Base-by-base conservation (phyloP, 2,888 invertebrate genomes). In the Lithophane ornitopus region DNA sequence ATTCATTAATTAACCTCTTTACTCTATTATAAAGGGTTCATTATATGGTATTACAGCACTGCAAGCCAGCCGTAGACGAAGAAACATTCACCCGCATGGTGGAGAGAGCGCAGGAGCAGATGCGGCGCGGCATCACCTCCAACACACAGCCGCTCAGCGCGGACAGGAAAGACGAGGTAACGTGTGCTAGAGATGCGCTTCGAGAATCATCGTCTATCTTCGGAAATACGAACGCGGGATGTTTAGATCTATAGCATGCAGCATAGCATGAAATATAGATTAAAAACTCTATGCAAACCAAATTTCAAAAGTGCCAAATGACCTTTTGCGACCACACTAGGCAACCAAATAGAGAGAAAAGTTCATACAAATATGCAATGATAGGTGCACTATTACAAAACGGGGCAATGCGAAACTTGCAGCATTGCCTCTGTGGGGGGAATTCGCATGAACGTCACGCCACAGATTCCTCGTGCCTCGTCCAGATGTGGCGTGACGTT, bases 61-160 rank as follows among this genome's bases (percentile, higher is more conserved):
- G 99, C 93, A 98, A 98, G 90, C 98, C 98, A 67, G 98, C 98
- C 0, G 98, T 99, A 3, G 99, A 99, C 90, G 99, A 99, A n/a
- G 99, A 99, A 0, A 98, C 98, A 61, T 99, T 99, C 94, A 97
- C 98, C 82, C 98, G 98, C 85, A 98, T 99, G 98, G 98, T 99
- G 22, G 98, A 98, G 87, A 97, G 98, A 1, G 98, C 99, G 88
- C 97, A 98, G 86, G 99, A 99, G 80, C 97, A 98, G 86, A 95
- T 98, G 93, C 97, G 98, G 58, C 97, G 98, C 67, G 97, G 96
- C 0, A 87, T 90, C 74, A 97, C 95, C 76, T 91, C 94, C 4
- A 85, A 91, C 46, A 78, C 94, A 28, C 91, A 92, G 58, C 81
- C 94, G 8, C 88, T 90, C 34, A 74, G 44, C 71, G 74, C 81